Base-by-base conservation (phyloP, 2,888 invertebrate species). In the Parthenolecanium corni region DNA sequence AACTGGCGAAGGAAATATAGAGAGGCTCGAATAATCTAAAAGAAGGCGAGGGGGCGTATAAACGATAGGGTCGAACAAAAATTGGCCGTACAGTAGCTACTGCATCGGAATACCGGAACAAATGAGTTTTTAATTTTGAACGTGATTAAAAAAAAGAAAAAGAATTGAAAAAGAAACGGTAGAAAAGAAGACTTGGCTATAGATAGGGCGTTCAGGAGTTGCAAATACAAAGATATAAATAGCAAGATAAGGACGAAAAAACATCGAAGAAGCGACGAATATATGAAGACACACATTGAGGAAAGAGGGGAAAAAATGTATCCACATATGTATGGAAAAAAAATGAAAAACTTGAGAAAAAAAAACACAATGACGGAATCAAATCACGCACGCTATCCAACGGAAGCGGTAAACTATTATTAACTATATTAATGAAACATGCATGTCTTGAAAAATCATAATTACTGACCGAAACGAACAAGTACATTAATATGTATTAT, bases 371-470 rank as follows among this genome's bases (percentile, higher is more conserved):
- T 49, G 61, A 61, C 51, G 61, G 61, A 61, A 61, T 61, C 61
- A 61, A 61, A 61, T 61, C 61, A 61, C 61, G 61, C 61, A 61
- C 61, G 61, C 61, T 61, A 61, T 61, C 61, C 61, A 40, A 61
- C 61, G 61, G 61, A 61, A 61, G 61, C 61, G 61, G 61, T 61
- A 61, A 61, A 61, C 61, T 61, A 61, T 61, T 61, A 61, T 61
- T 61, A 61, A 61, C 61, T 61, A 61, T 61, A 61, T 61, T 61
- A 61, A 61, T 61, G 61, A 61, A 61, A 61, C 61, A 61, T 61
- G 61, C 61, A 61, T 61, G 61, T 61, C 61, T 61, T 61, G 61
- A 61, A 61, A 61, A 61, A 61, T 61, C 49, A 61, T 61, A 61
- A 61, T 61, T 61, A 61, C 61, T 61, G 61, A 61, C 61, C 61